Evolutionary conservation across 2,888 invertebrate genomes (phyloP).

Genomic region (Sminthurides aquaticus): DNA sequence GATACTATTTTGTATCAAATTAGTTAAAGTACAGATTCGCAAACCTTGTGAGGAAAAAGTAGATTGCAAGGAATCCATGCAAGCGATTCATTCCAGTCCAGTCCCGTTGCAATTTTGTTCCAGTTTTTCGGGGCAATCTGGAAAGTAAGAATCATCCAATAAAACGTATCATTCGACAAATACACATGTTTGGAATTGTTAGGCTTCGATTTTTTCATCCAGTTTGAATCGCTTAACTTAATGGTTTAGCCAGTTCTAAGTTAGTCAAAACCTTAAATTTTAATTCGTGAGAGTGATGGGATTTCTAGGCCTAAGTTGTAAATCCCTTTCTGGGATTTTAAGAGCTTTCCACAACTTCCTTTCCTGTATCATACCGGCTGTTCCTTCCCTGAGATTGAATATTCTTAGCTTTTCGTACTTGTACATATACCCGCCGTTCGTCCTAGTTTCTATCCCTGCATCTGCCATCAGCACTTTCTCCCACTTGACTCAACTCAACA

Average conservation of each 20-base stretch:
- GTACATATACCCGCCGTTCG: not conserved
- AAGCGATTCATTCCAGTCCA: not conserved
- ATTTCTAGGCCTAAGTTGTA: not conserved
- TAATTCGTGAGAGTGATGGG: not conserved
- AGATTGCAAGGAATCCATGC: not conserved
- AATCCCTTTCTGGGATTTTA: not conserved
- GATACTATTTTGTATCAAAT: too few species aligned
- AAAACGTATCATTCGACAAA: not conserved
- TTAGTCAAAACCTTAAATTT: not conserved
- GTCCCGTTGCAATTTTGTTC: not conserved
- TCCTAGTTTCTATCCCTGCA: not conserved
- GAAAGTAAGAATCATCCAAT: not conserved
- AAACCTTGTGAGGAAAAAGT: not conserved
- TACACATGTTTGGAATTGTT: not conserved
- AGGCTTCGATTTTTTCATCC: not conserved
- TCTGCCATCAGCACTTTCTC: conserved; percentile 10
- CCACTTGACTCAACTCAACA: conserved; percentile 8
- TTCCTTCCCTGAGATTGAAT: not conserved
- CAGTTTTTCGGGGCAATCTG: too few species aligned
- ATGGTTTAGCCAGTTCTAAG: not conserved
- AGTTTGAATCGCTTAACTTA: not conserved
- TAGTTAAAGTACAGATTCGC: not conserved
- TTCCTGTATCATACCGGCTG: not conserved
- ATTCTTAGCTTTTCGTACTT: not conserved
- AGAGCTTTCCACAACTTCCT: not conserved